These are phyloP conservation scores for Callosobruchus maculatus DNA, from an alignment of 2,888 invertebrate species.

Conservation along the genomic window DNA sequence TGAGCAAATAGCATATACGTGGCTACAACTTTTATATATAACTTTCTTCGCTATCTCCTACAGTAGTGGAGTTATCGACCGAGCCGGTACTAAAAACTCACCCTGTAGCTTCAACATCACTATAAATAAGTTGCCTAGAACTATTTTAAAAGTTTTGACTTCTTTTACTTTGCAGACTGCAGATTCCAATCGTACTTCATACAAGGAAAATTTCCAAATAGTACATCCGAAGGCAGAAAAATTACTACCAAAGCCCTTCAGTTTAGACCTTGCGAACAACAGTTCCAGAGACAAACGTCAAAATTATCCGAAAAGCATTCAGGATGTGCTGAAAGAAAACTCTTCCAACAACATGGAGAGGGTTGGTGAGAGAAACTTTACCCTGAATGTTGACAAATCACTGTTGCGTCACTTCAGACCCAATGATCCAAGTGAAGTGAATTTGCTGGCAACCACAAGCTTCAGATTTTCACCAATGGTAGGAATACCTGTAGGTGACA, in stretches of 20 bases:
- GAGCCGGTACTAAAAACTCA: too few species aligned
- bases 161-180: too few species aligned
- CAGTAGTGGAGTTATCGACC: too few species aligned
- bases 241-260: not conserved
- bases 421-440: slow-evolving; percentile 69
- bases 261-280: not conserved
- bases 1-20: too few species aligned
- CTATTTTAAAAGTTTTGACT: too few species aligned
- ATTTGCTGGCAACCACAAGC: slow-evolving; percentile 62
- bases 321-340: not conserved
- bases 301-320: not conserved
- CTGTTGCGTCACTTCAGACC: slow-evolving; percentile 62
- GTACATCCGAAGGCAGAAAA: not conserved
- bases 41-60: too few species aligned
- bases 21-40: too few species aligned
- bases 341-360: not conserved
- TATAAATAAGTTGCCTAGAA: too few species aligned
- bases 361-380: not conserved
- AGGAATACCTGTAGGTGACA: not conserved
- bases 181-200: not conserved
- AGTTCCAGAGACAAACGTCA: not conserved
- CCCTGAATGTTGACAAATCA: not conserved
- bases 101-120: too few species aligned
- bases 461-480: slow-evolving; percentile 47
- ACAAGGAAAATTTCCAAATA: not conserved